Base-by-base conservation (phyloP, 2,888 invertebrate species). In the Acanthopleura granulata region DNA sequence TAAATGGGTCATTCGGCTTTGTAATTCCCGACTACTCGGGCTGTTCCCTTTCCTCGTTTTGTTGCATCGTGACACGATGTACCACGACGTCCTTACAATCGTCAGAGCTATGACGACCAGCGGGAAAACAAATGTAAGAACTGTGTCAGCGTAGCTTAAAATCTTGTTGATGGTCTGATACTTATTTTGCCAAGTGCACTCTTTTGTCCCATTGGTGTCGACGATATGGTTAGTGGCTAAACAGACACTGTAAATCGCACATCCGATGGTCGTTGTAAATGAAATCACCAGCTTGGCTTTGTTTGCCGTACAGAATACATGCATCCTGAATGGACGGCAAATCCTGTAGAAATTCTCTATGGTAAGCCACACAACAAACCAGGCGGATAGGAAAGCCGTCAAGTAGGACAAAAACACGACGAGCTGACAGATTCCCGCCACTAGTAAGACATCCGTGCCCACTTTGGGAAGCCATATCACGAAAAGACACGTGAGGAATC, bases 321-420 rank as follows among this genome's bases (percentile, higher is more conserved):
- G 76, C 0, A 83, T 80, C 18, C 92, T 92, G 73, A 95, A 89
- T 0, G 96, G 96, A 88, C 95, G 94, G 79, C 93, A 91, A 0
- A 96, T 95, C 0, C 95, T 95, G 11, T 96, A 93, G 87, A 94
- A 96, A 22, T 96, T 92, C 87, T 96, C 96, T 0, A 95, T 92
- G 0, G 96, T 96, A 86, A 96, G 96, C 0, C 95, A 94, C 12
- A 95, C 94, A 25, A 96, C 95, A 77, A 95, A 92, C 96, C 96
- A 96, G 0, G 95, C 94, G 83, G 95, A 95, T 76, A 94, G 91
- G 86, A 94, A 94, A 85, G 94, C 94, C 78, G 94, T 93, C 75
- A 95, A 92, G 83, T 94, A 94, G 40, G 82, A 78, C 57, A 81
- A 75, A 71, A 83, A 86, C 12, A 84, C 80, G 30, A 81, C 78